These are phyloP conservation scores for Artemisiospiza belli DNA, from an alignment of 2,113 vertebrate species.

Conservation along the genomic window DNA sequence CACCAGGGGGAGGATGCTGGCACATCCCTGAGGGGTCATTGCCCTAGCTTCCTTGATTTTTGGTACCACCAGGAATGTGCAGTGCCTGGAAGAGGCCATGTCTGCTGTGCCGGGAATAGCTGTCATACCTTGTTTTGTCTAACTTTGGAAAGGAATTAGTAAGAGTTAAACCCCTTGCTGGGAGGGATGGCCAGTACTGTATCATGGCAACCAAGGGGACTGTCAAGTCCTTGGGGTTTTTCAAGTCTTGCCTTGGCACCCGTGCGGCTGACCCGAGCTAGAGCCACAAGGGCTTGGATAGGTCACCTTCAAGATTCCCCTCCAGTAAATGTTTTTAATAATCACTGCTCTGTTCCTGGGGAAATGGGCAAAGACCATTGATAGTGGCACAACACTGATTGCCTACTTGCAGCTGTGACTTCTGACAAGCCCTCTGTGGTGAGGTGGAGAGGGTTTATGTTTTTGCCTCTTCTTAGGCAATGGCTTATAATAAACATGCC, in stretches of 20 bases:
- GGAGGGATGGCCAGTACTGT: neutral
- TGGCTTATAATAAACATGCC: neutral
- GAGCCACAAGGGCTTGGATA: neutral
- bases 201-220: neutral
- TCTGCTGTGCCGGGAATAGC: neutral
- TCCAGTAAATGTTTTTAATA: neutral
- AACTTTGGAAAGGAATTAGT: neutral
- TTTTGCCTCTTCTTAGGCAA: neutral
- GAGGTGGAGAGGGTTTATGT: neutral
- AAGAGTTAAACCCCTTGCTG: neutral
- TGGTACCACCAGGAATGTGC: neutral
- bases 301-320: neutral
- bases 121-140: neutral
- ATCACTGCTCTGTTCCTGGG: fast-evolving
- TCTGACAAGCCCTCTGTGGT: neutral
- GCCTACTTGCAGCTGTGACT: neutral
- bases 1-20: neutral
- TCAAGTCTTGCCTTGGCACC: neutral
- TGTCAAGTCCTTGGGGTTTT: neutral
- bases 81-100: neutral
- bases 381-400: neutral
- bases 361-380: neutral
- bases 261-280: neutral
- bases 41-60: neutral
- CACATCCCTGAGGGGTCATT: neutral